Conservation (phyloP, 2,888 invertebrate species). For the Allophyes oxyacanthae region DNA sequence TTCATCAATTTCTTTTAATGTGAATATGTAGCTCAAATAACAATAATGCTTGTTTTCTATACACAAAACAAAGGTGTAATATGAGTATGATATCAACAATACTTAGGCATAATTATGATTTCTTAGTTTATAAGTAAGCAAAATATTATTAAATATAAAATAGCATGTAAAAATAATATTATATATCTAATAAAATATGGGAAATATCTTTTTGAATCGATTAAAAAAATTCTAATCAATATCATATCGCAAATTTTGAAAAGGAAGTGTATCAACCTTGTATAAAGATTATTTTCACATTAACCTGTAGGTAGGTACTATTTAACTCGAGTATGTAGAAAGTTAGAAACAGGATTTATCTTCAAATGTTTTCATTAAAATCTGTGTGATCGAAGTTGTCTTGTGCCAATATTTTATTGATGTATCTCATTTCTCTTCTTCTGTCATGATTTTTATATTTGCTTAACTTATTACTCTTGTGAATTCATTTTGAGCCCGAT, state of each 20-base stretch:
- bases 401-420: slow-evolving; percentile 77
- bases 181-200: slow-evolving; percentile 7
- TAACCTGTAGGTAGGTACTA: too few species aligned
- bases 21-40: slow-evolving; percentile 22
- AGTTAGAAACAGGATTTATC: slow-evolving; percentile 13
- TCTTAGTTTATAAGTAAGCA: slow-evolving; percentile 28
- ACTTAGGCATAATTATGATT: slow-evolving; percentile 15
- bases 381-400: slow-evolving; percentile 67
- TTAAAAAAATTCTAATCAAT: slow-evolving; percentile 11
- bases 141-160: not conserved
- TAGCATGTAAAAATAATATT: slow-evolving; percentile 6
- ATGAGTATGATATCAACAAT: slow-evolving; percentile 13
- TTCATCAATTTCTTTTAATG: slow-evolving; percentile 23
- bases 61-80: slow-evolving; percentile 11
- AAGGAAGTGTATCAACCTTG: slow-evolving; percentile 9
- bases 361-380: slow-evolving; percentile 42
- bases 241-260: slow-evolving; percentile 36
- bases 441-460: not conserved
- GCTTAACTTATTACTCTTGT: not conserved
- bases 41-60: slow-evolving; percentile 12
- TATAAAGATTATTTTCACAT: slow-evolving; percentile 11
- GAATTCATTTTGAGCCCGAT: slow-evolving; percentile 1
- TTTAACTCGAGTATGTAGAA: slow-evolving; percentile 9
- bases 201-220: slow-evolving; percentile 27
- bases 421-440: slow-evolving; percentile 21